A percentile compares a stretch with the other conserved stretches of the same genome.
phyloP scores from a whole-genome alignment of 2,797 vertebrate species.

The Sebastes goodei region DNA sequence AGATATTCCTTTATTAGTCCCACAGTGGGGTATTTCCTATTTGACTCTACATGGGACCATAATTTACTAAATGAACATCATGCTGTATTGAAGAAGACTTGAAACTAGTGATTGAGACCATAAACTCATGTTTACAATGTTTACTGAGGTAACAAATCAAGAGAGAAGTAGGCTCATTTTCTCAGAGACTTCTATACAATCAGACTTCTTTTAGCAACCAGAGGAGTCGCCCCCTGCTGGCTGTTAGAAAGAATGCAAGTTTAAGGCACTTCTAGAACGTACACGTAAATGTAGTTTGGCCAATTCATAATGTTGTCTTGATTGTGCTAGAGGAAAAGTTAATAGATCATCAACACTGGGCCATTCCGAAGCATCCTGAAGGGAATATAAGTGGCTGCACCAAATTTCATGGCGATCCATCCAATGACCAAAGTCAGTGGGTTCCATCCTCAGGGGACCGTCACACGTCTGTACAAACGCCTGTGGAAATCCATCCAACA shows the following conservation, averaged over 20 bases:
- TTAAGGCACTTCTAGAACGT: too few species aligned
- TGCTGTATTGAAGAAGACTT: too few species aligned
- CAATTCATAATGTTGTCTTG: neutral
- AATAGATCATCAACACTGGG: neutral
- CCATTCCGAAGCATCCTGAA: neutral
- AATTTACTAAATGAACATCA: too few species aligned
- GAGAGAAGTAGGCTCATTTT: accelerated
- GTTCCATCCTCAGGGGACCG: neutral
- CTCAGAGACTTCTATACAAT: too few species aligned
- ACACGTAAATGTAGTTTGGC: neutral
- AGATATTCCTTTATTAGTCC: too few species aligned
- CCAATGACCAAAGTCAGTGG: neutral
- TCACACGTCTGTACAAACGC: neutral
- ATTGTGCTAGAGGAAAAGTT: neutral
- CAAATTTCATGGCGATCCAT: neutral
- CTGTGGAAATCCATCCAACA: neutral
- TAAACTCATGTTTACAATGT: too few species aligned
- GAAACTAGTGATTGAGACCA: too few species aligned
- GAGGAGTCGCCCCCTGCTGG: too few species aligned
- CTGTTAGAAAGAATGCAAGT: too few species aligned
- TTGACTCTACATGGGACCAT: accelerated
- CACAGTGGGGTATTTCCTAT: too few species aligned
- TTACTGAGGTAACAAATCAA: too few species aligned
- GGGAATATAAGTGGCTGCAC: neutral
- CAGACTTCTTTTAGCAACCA: accelerated